Base-by-base conservation (phyloP, 2,888 invertebrate species). In the Macaria liturata region DNA sequence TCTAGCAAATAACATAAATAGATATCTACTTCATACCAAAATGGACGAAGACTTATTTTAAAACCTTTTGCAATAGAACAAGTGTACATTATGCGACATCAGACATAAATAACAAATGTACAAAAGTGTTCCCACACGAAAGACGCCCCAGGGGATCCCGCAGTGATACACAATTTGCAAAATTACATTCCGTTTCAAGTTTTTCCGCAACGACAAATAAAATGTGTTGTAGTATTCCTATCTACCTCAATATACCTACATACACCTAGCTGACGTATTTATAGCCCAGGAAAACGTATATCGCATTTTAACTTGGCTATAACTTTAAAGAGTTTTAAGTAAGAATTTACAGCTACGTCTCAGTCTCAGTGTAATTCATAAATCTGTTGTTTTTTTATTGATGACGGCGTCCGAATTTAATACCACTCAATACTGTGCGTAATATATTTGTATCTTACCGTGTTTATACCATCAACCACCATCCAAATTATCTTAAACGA, bases 151-250 rank as follows among this genome's bases (percentile, higher is more conserved):
- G 72, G 74, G 72, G 66, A 69, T 69, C 67, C 66, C 65, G 66
- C 71, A 60, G 72, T 76, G 71, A 78, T 78, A 72, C 72, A 79
- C 78, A 80, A 80, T 81, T 79, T 78, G 70, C 72, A 75, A 78
- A 80, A 81, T 81, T 76, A 79, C 74, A 74, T 77, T 80, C 72
- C 73, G 74, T 78, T 81, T 77, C 70, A 74, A 75, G 74, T 72
- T 75, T 61, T 72, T 68, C 67, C 71, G 65, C 69, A 65, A 70
- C 66, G 66, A 74, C 73, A 69, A 69, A 74, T 68, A 74, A 74
- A 75, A 67, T 63, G 66, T 74, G 70, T 69, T 69, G 68, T 68
- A 65, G 20, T 20, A 20, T 20, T 20, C 20, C 2, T 20, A 20
- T 20, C 20, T 69, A 69, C 34, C 34, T 37, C 4, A 37, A 4